Base-by-base conservation (phyloP, 2,113 vertebrate genomes). In the Paramisgurnus dabryanus region DNA sequence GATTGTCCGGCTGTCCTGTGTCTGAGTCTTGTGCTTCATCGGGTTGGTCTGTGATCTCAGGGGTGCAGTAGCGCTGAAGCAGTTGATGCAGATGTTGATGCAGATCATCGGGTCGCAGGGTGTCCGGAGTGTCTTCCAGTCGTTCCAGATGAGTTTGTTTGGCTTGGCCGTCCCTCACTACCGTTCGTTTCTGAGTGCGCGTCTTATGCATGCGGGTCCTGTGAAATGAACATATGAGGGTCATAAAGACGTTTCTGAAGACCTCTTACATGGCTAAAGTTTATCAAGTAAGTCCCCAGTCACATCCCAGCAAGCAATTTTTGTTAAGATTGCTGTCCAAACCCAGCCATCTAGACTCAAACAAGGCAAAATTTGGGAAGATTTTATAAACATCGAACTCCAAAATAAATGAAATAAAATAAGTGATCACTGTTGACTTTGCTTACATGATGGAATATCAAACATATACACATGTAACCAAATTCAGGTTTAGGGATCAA, bases 171-270 rank as follows among this genome's bases (percentile, higher is more conserved):
- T 97, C 95, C 93, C 93, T 95, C 94, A 96, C 95, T 93, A 97
- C 95, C n/a, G 95, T 96, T 93, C 94, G 97, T 95, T 95, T 97
- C 93, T 95, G 95, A 9, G 93, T 95, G 67, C 88, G 92, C 39
- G 90, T 93, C 91, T 96, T 98, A 98, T 49, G 92, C 93, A 98
- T 95, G 22, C 83, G 93, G 84, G 95, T 96, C 94, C 97, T 99
- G 83, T 7, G n/a, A 53, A 72, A 27, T 10, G 50, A 65, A 45
- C 4, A 41, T 0, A 8, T 47, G 0, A 81, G 27, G 22, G 45
- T 68, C 7, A 47, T 7, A 83, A 80, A 3, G 0, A 61, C n/a
- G 53, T 27, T 1, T 7, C 5, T 49, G 11, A 49, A 49, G 10
- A 76, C 15, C 9, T 61, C 15, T n/a, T 10, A 60, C 10, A 47